Percentiles rank a stretch among this genome's conserved stretches.
These are phyloP conservation scores for Copsychus sechellarum DNA, from an alignment of 2,113 vertebrate species.

Conservation along the genomic window DNA sequence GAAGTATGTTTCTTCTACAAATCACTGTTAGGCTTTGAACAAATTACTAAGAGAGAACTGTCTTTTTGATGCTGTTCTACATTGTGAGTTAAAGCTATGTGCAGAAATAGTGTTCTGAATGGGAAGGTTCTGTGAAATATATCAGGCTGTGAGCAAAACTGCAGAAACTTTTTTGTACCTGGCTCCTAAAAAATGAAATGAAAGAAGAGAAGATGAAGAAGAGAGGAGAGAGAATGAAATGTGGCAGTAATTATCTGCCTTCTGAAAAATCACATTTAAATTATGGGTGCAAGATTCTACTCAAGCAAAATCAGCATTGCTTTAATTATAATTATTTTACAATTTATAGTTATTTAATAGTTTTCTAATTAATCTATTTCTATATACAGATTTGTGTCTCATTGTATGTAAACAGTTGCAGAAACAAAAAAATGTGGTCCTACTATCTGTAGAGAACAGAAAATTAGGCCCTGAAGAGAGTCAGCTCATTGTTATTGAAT, in stretches of 20 bases:
- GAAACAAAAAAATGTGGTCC: neutral
- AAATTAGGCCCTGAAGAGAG: slow-evolving; percentile 5
- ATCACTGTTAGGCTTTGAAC: neutral
- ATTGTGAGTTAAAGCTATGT: neutral
- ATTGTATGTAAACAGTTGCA: neutral
- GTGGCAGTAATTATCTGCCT: neutral
- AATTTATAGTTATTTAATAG: neutral
- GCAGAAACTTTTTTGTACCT: neutral
- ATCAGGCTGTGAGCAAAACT: neutral
- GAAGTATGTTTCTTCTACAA: neutral
- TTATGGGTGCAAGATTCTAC: neutral
- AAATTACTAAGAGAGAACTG: neutral
- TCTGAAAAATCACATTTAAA: neutral
- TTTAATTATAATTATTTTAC: neutral
- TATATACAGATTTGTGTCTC: neutral
- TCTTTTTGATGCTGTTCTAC: neutral
- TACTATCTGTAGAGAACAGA: neutral
- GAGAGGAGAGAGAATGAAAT: neutral
- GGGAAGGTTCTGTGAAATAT: neutral
- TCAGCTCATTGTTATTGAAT: neutral
- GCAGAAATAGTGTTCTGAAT: neutral
- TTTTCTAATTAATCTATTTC: neutral
- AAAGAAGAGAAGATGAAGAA: neutral
- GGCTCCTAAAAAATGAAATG: neutral
- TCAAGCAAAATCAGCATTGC: neutral